Evolutionary conservation across 2,113 vertebrate species (phyloP).

Genomic region (Menidia beryllina): DNA sequence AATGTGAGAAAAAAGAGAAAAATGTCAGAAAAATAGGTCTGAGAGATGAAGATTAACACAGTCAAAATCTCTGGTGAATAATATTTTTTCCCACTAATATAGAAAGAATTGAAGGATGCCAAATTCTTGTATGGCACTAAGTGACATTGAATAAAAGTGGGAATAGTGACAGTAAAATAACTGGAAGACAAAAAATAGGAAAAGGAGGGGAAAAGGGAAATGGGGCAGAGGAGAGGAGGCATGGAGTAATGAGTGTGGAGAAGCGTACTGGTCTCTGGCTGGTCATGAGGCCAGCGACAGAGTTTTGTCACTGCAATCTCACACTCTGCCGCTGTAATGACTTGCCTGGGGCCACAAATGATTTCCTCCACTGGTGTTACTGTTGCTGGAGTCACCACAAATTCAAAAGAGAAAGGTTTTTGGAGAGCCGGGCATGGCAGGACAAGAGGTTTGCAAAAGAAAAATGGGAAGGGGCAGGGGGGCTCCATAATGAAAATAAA

Average conservation of each 20-base stretch:
- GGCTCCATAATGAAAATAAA: constrained; percentile 3
- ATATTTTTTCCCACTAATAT: neutral
- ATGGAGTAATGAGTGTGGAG: constrained; percentile 57
- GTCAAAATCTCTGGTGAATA: too few relatives aligned
- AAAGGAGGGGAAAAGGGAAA: neutral
- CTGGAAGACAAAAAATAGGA: neutral
- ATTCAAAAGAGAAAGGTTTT: constrained; percentile 40
- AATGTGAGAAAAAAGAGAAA: too few relatives aligned
- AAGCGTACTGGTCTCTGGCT: constrained; percentile 54
- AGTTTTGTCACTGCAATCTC: constrained; percentile 74
- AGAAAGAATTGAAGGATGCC: neutral
- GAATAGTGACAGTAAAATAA: neutral
- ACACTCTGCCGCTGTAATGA: constrained; percentile 76
- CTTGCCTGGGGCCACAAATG: constrained; percentile 71
- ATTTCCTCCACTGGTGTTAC: constrained; percentile 73
- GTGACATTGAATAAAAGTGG: neutral
- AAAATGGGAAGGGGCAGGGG: neutral
- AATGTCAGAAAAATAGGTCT: too few relatives aligned
- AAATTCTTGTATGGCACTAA: neutral
- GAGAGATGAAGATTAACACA: too few relatives aligned
- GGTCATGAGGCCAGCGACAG: constrained; percentile 63
- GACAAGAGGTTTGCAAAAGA: neutral
- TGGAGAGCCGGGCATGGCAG: neutral
- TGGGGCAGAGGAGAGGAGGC: constrained; percentile 15
- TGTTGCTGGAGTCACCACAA: constrained; percentile 57